Conservation (phyloP, 2,888 invertebrate genomes). For the Acleris literana region DNA sequence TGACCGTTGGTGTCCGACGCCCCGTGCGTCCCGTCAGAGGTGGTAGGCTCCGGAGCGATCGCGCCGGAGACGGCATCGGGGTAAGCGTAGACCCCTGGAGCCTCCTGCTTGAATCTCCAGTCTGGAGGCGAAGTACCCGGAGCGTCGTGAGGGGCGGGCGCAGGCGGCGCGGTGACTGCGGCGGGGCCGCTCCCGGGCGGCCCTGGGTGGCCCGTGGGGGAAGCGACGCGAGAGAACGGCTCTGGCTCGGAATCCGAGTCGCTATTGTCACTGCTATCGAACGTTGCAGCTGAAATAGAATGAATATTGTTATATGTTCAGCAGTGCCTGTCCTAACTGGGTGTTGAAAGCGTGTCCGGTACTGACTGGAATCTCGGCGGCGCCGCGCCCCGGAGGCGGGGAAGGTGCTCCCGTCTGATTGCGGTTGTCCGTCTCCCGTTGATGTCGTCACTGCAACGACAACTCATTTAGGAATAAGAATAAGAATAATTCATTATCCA, state of each 20-base stretch:
- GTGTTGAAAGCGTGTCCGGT: too few species aligned
- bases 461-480: too few species aligned
- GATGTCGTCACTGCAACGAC: background rate
- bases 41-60: background rate
- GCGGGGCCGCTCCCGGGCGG: background rate
- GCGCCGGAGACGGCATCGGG: background rate
- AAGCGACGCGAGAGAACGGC: conserved; percentile 1
- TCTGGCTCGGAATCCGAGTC: conserved; percentile 62
- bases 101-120: too few species aligned
- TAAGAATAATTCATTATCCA: too few species aligned
- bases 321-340: background rate
- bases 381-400: conserved; percentile 33
- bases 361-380: conserved; percentile 58
- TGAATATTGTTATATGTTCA: background rate
- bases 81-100: background rate
- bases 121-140: background rate
- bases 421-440: conserved; percentile 12
- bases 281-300: conserved; percentile 60
- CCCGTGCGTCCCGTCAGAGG: background rate
- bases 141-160: background rate
- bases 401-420: background rate
- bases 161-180: conserved; percentile 1
- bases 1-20: conserved; percentile 11
- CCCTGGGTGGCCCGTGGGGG: background rate
- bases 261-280: conserved; percentile 73